Conservation (phyloP, 2,113 vertebrate species). For the Oncorhynchus kisutch region DNA sequence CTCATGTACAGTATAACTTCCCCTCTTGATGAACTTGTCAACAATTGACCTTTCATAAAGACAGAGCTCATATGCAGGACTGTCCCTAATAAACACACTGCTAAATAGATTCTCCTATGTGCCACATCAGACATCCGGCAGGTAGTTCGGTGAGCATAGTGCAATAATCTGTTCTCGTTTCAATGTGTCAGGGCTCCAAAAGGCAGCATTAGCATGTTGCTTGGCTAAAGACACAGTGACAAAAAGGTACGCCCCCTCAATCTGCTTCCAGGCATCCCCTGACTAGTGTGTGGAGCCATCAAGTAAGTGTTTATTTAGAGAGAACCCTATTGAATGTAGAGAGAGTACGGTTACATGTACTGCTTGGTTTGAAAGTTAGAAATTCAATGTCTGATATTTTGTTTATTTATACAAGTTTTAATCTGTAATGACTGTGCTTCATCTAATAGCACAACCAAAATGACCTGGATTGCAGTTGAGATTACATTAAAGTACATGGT, state of each 20-base stretch:
- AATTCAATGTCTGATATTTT: neutral
- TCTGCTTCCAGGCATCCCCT: neutral
- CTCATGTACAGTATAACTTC: neutral
- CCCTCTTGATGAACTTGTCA: neutral
- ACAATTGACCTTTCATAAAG: neutral
- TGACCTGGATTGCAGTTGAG: no score
- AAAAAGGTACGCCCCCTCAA: neutral
- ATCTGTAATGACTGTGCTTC: no score
- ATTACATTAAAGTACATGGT: no score
- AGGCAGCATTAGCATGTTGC: constrained; percentile 22
- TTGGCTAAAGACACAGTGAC: neutral
- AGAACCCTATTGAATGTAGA: neutral
- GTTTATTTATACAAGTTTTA: no score
- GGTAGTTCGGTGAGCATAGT: constrained; percentile 7
- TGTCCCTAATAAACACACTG: neutral
- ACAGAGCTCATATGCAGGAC: neutral
- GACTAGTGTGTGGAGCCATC: neutral
- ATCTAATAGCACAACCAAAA: no score
- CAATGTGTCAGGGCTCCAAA: constrained; percentile 33
- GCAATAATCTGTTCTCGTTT: constrained; percentile 34
- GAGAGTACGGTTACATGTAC: neutral
- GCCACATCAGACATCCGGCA: neutral
- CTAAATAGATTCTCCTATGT: neutral
- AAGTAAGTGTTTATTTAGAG: neutral
- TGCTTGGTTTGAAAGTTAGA: neutral